Evolutionary conservation across 2,113 vertebrate species (phyloP), one percentile per base, ranked within the genome.

Genomic region (Limnothrissa miodon): DNA sequence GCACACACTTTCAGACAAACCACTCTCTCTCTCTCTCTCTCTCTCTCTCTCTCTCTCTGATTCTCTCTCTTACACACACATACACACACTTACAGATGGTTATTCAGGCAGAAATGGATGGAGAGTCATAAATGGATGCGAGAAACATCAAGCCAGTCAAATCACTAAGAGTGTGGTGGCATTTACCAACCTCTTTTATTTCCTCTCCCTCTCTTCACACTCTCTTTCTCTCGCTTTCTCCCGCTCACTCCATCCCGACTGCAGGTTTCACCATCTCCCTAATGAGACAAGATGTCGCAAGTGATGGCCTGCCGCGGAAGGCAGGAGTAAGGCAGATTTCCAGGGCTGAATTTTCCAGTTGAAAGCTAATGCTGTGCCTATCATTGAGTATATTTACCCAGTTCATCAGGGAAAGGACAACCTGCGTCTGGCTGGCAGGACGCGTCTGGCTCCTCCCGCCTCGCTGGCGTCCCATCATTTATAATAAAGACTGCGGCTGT

Each of bases 211-310:
- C 66, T 84, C 80, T 84, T 88, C 84, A 85, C 86, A 82, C 82
- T 80, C 87, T 85, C 56, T 83, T 62, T 56, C 25, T n/a, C 80
- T 42, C 83, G 39, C 66, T 48, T 78, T 83, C 81, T 44, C 85
- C 19, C 15, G 78, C 86, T 45, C 51, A 66, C 39, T 78, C 83
- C 45, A 62, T 29, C 45, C 56, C 81, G 85, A 78, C 80, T 80
- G 82, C 84, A 83, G 88, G 84, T 87, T 89, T 84, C 87, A 88
- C 87, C 86, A 85, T 87, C 87, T 89, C 86, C 87, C 86, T 89
- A 89, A 89, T 89, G 85, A 88, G 87, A 89, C 87, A 89, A 89
- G 87, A 89, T 88, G 85, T 85, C 89, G 85, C 84, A 83, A 89
- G 84, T 89, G 89, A 88, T 87, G 87, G 84, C 81, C 82, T 79